phyloP scores from a whole-genome alignment of 2,113 vertebrate genomes.

The Dromaius novaehollandiae region DNA sequence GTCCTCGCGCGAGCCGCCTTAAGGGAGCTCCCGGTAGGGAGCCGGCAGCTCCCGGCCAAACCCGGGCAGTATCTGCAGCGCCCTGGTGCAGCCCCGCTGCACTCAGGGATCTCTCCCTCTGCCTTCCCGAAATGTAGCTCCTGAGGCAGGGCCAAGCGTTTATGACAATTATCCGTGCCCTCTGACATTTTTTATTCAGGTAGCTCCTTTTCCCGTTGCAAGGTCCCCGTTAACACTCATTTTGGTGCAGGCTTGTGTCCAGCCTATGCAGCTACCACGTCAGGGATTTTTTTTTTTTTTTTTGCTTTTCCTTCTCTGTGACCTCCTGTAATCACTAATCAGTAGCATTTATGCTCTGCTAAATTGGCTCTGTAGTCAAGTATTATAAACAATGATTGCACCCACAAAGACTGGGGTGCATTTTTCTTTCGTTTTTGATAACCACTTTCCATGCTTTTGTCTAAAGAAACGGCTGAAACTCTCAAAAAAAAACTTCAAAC shows the following conservation, averaged over 20 bases:
- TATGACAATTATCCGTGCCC: rapidly evolving
- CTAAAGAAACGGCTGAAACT: not conserved
- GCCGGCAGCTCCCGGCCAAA: rapidly evolving
- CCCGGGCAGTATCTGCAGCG: not conserved
- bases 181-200: not conserved
- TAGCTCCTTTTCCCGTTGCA: rapidly evolving
- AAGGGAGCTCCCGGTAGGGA: not conserved
- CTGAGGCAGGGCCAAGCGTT: not conserved
- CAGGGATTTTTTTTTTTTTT: not conserved
- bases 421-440: not conserved
- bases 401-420: not conserved
- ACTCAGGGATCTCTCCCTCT: rapidly evolving
- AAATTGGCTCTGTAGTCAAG: not conserved
- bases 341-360: not conserved
- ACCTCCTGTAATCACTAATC: not conserved
- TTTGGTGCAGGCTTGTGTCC: not conserved
- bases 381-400: not conserved
- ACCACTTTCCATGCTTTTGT: not conserved
- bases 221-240: not conserved
- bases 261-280: not conserved
- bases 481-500: not conserved
- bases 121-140: not conserved
- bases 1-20: not conserved
- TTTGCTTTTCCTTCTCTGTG: not conserved
- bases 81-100: not conserved